Evolutionary conservation across 1,140 invertebrate genomes (phyloP).

Genomic region (Stegodyphus dumicola): DNA sequence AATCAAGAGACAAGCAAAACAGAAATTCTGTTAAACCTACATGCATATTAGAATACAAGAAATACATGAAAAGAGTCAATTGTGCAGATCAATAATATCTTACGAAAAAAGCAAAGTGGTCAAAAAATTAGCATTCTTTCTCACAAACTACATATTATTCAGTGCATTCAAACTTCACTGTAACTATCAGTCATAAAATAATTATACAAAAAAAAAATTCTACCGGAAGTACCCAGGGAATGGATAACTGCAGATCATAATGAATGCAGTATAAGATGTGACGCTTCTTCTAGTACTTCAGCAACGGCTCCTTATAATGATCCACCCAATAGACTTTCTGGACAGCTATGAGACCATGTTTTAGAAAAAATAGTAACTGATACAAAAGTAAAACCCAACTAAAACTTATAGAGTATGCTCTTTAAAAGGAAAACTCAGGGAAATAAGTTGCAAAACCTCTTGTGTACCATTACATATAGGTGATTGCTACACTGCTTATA

Average conservation of each 20-base stretch:
- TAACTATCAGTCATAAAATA: neutral
- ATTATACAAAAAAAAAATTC: constrained; percentile 1
- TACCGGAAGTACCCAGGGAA: neutral
- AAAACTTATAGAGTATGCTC: neutral
- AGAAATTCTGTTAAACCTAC: constrained; percentile 9
- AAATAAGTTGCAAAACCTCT: neutral
- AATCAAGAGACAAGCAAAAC: neutral
- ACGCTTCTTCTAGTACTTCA: neutral
- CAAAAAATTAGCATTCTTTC: neutral
- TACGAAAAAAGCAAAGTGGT: neutral
- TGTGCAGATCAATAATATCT: constrained; percentile 3
- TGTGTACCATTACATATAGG: neutral
- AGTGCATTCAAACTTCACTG: neutral
- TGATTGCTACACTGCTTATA: neutral
- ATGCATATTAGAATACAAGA: neutral
- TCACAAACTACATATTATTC: neutral
- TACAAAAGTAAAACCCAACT: neutral
- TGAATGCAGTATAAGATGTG: neutral
- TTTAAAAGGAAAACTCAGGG: neutral
- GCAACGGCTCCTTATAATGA: neutral
- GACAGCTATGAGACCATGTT: neutral
- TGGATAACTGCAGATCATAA: neutral
- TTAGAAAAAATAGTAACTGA: neutral
- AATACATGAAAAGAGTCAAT: neutral
- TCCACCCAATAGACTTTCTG: neutral